phyloP scores from a whole-genome alignment of 2,797 vertebrate species.

The Gymnoscopelus braueri region DNA sequence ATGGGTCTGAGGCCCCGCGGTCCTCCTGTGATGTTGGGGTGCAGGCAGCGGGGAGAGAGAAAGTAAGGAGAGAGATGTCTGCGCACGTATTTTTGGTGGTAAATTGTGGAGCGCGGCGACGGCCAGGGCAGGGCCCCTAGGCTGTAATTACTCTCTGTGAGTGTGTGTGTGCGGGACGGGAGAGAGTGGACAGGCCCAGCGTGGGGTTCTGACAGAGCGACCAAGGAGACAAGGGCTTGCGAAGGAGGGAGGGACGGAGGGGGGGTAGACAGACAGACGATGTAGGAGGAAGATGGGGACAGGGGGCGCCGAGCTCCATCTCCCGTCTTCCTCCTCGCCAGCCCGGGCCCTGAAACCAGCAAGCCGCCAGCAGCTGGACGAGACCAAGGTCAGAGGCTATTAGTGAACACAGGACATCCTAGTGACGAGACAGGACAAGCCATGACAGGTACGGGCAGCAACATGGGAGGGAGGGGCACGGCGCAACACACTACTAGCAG shows the following conservation, averaged over 20 bases:
- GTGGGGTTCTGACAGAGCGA: conserved; percentile 74
- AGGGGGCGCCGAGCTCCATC: not conserved
- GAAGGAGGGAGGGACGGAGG: conserved; percentile 1
- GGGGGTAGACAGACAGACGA: conserved; percentile 46
- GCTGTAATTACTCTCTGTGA: conserved; percentile 83
- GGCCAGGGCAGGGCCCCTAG: conserved; percentile 72
- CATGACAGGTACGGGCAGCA: conserved; percentile 44
- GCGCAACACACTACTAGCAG: conserved; percentile 22
- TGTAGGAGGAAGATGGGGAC: conserved; percentile 9
- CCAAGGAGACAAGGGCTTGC: conserved; percentile 59
- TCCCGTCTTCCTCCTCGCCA: conserved; percentile 43
- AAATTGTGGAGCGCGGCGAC: conserved; percentile 78
- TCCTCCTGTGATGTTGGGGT: conserved; percentile 81
- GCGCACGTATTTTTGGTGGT: conserved; percentile 75
- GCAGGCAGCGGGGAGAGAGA: conserved; percentile 57
- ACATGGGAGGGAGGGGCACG: conserved; percentile 9
- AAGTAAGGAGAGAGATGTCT: conserved; percentile 69
- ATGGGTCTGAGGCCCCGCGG: conserved; percentile 77
- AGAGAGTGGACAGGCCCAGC: conserved; percentile 77
- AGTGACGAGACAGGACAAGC: conserved; percentile 60
- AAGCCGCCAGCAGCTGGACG: conserved; percentile 56
- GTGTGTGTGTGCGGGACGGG: conserved; percentile 50
- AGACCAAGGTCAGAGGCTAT: conserved; percentile 77
- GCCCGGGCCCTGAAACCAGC: conserved; percentile 57
- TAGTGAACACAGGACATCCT: conserved; percentile 65